Conservation (phyloP, 2,113 vertebrate species). For the Puntigrus tetrazona region DNA sequence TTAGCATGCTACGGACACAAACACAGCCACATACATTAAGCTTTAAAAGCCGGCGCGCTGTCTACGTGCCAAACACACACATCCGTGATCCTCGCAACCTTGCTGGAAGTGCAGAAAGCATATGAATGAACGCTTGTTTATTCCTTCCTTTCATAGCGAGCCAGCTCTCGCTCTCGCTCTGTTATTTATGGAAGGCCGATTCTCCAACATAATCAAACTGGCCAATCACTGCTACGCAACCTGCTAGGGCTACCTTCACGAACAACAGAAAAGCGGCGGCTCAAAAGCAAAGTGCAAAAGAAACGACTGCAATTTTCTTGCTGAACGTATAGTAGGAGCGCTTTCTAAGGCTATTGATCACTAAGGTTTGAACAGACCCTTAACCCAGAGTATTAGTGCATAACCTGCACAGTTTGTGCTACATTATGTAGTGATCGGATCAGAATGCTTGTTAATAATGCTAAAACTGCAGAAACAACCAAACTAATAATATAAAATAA, state of each 20-base stretch:
- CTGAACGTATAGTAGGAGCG: not conserved
- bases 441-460: not conserved
- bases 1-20: not conserved
- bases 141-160: constrained; percentile 30
- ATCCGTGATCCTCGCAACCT: not conserved
- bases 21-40: constrained; percentile 21
- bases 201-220: constrained; percentile 25
- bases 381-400: not conserved
- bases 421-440: not conserved
- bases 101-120: not conserved
- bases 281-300: not conserved
- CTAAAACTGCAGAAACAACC: not conserved
- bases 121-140: constrained; percentile 47
- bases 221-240: not conserved
- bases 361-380: not conserved
- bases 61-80: not conserved
- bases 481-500: not conserved
- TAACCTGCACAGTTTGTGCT: not conserved
- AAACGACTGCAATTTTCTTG: not conserved
- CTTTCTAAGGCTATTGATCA: not conserved
- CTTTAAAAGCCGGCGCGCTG: constrained; percentile 65
- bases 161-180: constrained; percentile 21
- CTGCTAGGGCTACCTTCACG: not conserved
- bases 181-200: constrained; percentile 49
- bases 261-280: not conserved